Conservation (phyloP, 2,888 invertebrate species). For the Elysia crispata region DNA sequence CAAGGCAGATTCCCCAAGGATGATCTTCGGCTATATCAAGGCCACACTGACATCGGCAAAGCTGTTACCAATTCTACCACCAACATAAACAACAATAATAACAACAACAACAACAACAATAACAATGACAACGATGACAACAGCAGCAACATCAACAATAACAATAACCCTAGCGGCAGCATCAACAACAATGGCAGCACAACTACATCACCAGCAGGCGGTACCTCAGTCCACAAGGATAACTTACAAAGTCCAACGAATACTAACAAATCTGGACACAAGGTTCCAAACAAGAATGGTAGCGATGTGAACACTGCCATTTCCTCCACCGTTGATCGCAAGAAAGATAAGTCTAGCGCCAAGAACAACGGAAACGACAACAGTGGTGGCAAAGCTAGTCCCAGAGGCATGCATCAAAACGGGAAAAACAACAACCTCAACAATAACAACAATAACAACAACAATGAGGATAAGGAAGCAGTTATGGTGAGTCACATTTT, state of each 20-base stretch:
- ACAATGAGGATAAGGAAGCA: not conserved
- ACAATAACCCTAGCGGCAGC: not conserved
- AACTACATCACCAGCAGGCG: too few relatives aligned
- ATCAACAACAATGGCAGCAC: too few relatives aligned
- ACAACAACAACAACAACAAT: not conserved
- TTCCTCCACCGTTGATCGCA: too few relatives aligned
- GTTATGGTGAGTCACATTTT: too few relatives aligned
- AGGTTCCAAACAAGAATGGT: too few relatives aligned
- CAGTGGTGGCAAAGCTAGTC: not conserved
- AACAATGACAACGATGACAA: not conserved
- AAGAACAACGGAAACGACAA: not conserved
- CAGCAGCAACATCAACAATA: not conserved
- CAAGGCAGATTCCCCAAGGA: conserved; percentile 12
- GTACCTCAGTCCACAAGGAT: too few relatives aligned
- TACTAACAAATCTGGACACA: too few relatives aligned
- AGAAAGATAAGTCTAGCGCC: too few relatives aligned
- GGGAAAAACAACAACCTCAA: not conserved
- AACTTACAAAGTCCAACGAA: too few relatives aligned
- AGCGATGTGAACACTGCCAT: too few relatives aligned
- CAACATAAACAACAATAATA: not conserved
- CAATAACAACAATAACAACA: not conserved
- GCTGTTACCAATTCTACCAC: not conserved
- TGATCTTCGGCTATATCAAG: not conserved
- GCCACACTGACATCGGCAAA: not conserved
- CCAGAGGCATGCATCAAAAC: not conserved